A percentile compares a stretch with the other conserved stretches of the same genome.
These are phyloP conservation scores for Xenus cinereus DNA, from an alignment of 2,113 vertebrate genomes.

Conservation along the genomic window DNA sequence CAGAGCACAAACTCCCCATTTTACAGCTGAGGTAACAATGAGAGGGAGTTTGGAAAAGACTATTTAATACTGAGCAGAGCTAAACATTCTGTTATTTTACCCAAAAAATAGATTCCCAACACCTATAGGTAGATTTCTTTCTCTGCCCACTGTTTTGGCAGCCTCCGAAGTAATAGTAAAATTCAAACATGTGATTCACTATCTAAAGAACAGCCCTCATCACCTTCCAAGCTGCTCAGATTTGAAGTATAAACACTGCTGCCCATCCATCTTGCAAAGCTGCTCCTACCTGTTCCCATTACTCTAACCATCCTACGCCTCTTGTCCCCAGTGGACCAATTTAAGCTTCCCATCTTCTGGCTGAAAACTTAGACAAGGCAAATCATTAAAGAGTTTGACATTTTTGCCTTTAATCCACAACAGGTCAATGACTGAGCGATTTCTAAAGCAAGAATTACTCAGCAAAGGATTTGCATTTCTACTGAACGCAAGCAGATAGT, in stretches of 20 bases:
- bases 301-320: background rate
- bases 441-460: background rate
- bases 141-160: background rate
- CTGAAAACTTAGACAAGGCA: background rate
- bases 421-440: background rate
- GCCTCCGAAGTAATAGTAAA: background rate
- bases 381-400: constrained; percentile 4
- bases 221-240: background rate
- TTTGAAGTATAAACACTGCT: background rate
- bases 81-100: background rate
- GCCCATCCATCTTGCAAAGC: background rate
- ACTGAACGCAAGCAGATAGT: background rate
- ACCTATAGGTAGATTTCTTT: background rate
- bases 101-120: background rate
- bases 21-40: constrained; percentile 42
- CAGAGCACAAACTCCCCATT: constrained; percentile 30
- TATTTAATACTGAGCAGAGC: background rate
- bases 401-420: constrained; percentile 10
- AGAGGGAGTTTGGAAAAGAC: background rate
- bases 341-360: background rate
- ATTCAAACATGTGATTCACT: background rate
- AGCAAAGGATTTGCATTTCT: background rate
- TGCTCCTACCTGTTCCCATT: background rate
- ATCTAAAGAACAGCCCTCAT: background rate
- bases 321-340: background rate